Conservation (phyloP, 2,113 vertebrate species). For the Uria lomvia region DNA sequence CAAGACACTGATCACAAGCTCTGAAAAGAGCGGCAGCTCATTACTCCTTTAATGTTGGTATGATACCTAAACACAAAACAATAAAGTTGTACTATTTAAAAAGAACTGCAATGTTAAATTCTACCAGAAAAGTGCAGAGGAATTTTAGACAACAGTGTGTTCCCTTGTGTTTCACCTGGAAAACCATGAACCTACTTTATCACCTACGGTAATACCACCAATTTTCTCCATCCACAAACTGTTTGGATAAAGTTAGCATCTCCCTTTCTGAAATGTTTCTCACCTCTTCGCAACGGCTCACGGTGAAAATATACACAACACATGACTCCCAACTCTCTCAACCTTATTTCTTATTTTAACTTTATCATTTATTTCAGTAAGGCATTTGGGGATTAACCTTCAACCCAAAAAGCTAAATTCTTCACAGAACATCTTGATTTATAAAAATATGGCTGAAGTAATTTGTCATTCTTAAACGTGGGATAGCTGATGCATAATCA, state of each 20-base stretch:
- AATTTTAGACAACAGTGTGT: background rate
- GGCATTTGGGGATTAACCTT: constrained; percentile 23
- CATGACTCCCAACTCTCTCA: background rate
- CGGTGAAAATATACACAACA: background rate
- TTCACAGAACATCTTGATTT: background rate
- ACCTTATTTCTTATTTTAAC: constrained; percentile 39
- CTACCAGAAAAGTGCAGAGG: background rate
- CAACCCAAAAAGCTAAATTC: background rate
- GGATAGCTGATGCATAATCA: background rate
- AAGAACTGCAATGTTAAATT: background rate
- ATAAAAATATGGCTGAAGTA: background rate
- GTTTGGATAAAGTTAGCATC: background rate
- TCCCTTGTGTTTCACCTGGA: background rate
- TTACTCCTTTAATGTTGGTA: background rate
- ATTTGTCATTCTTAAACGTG: background rate
- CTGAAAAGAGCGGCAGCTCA: background rate
- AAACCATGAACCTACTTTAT: background rate
- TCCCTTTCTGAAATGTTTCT: background rate
- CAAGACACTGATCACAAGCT: background rate
- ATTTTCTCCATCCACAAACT: background rate
- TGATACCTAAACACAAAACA: background rate
- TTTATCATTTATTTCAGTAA: constrained; percentile 19
- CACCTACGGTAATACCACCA: background rate
- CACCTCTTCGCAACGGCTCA: background rate
- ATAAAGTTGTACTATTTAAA: background rate